phyloP scores from a whole-genome alignment of 2,888 invertebrate species.

The Microdon myrmicae region DNA sequence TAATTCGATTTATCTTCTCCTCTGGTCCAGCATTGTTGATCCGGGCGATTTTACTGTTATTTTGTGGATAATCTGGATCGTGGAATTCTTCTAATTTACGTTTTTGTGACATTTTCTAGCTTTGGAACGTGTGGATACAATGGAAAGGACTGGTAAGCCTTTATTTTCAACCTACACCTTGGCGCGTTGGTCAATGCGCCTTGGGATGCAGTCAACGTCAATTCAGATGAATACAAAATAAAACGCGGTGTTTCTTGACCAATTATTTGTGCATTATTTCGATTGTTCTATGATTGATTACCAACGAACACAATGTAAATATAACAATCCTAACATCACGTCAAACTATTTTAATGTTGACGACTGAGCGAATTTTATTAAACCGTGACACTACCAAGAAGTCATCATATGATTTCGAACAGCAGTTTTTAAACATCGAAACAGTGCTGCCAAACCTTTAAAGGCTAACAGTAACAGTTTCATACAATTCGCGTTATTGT shows the following conservation, averaged over 20 bases:
- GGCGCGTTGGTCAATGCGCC: constrained; percentile 20
- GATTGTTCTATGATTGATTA: no score
- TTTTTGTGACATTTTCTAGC: constrained; percentile 59
- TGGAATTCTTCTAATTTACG: constrained; percentile 69
- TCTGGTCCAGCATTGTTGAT: constrained; percentile 55
- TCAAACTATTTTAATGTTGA: no score
- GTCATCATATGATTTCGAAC: no score
- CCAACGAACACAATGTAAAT: no score
- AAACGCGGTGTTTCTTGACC: neutral
- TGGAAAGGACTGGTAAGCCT: constrained; percentile 1
- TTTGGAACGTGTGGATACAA: neutral
- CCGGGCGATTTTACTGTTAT: constrained; percentile 22
- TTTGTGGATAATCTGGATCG: constrained; percentile 72
- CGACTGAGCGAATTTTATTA: no score
- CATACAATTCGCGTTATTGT: no score
- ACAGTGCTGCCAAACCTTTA: no score
- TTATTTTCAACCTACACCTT: constrained; percentile 10
- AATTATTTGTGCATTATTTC: constrained; percentile 27
- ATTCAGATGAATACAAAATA: neutral
- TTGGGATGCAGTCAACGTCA: constrained; percentile 1
- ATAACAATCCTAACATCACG: no score
- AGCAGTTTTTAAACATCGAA: no score
- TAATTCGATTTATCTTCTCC: constrained; percentile 69
- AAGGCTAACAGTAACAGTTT: no score
- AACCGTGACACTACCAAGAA: no score